Evolutionary conservation across 2,113 vertebrate genomes (phyloP), one percentile per base, ranked within the genome.

Genomic region (Eudyptes chrysolophus): DNA sequence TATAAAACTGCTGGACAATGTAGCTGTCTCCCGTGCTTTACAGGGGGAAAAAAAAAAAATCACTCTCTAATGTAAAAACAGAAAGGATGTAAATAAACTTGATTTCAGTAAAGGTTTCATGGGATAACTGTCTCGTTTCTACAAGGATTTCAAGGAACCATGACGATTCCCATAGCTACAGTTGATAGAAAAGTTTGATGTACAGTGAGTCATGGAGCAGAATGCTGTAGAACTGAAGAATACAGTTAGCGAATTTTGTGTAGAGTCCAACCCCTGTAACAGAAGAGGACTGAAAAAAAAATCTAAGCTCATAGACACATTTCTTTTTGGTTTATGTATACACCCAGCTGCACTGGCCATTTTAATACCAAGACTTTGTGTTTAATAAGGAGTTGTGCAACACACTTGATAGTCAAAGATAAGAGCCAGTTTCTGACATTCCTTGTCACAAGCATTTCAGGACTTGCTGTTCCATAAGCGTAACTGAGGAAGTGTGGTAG

Each of bases 61-160:
- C 6, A 16, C 51, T 85, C 72, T 49, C 16, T 17, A 93, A 66
- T 58, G 79, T 86, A 95, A 94, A 94, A 97, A 60, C 26, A 89
- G 82, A 93, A 96, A 65, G 64, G 36, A 51, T 64, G 95, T 36
- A 92, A 97, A 96, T 78, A 69, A 87, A 55, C 46, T 40, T 48
- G 44, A 94, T 91, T 96, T 95, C 95, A 94, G 93, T 72, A 84
- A 90, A 85, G 70, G 60, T 68, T 97, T 97, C 46, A 62, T n/a
- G 94, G 83, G 74, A 90, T 96, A 97, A 95, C 80, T 42, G 44
- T 27, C 71, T 94, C 6, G 6, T 76, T 87, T 77, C 66, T 88
- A 18, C 30, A 79, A 83, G 44, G 51, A 72, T 52, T 94, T 89
- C 60, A 75, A 82, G 40, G 70, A 93, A 74, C 70, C 82, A 61